Conservation (phyloP, 2,888 invertebrate genomes). For the Heteropelma amictum region DNA sequence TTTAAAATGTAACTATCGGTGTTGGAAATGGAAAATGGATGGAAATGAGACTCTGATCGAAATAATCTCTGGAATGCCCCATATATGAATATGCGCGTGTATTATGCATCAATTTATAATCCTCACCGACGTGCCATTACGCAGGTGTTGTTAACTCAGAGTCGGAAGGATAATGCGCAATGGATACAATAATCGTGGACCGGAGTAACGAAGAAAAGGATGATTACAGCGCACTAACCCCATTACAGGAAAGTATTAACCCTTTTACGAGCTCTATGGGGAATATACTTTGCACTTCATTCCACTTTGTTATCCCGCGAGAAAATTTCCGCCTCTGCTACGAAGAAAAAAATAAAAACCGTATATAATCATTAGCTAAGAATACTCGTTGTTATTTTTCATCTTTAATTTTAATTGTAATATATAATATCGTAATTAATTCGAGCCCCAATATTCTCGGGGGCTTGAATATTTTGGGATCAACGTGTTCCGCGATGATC, state of each 20-base stretch:
- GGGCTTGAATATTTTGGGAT: no score
- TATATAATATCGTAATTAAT: no score
- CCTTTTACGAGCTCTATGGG: conserved; percentile 19
- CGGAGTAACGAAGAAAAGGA: conserved; percentile 35
- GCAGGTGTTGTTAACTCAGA: conserved; percentile 50
- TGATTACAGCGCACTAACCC: conserved; percentile 19
- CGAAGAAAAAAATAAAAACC: neutral
- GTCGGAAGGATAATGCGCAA: conserved; percentile 38
- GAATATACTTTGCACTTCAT: conserved; percentile 17
- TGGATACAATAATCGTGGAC: conserved; percentile 44
- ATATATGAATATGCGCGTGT: neutral
- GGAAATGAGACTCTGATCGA: no score
- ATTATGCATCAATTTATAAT: neutral
- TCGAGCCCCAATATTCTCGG: no score
- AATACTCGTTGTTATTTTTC: neutral
- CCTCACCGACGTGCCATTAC: conserved; percentile 42
- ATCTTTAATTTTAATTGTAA: no score
- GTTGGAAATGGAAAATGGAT: no score
- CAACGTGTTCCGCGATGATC: no score
- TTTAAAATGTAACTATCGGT: no score
- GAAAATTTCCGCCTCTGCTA: conserved; percentile 9
- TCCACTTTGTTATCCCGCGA: conserved; percentile 1
- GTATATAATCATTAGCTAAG: no score
- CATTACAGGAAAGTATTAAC: conserved; percentile 38
- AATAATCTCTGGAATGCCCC: neutral